These are phyloP conservation scores for Drosophila monieri DNA, from an alignment of 2,888 invertebrate species.

Conservation along the genomic window DNA sequence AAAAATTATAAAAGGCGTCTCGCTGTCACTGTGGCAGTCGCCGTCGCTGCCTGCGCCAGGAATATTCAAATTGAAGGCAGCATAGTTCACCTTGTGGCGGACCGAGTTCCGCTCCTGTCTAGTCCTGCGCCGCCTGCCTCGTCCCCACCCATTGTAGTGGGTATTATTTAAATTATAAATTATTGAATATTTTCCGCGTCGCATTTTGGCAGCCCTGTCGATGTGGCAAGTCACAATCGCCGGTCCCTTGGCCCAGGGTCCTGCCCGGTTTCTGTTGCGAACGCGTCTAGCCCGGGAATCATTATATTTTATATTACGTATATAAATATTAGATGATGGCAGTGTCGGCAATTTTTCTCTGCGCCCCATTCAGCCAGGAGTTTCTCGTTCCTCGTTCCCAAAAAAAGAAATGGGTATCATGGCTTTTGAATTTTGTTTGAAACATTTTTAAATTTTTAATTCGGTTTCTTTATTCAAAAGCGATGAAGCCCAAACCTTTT, in stretches of 20 bases:
- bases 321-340: constrained; percentile 78
- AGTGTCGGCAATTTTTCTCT: constrained; percentile 62
- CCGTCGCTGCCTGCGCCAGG: constrained; percentile 7
- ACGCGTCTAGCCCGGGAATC: constrained; percentile 43
- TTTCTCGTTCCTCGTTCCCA: not conserved
- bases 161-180: constrained; percentile 79
- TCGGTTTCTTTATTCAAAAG: not conserved
- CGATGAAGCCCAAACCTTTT: not conserved
- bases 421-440: constrained; percentile 1
- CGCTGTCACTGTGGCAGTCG: constrained; percentile 50
- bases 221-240: constrained; percentile 29
- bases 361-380: constrained; percentile 45
- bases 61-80: constrained; percentile 68
- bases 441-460: not conserved
- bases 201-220: constrained; percentile 49
- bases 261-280: not conserved
- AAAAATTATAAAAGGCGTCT: constrained; percentile 79
- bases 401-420: constrained; percentile 5
- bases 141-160: constrained; percentile 56
- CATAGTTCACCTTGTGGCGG: constrained; percentile 72
- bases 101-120: constrained; percentile 15
- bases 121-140: not conserved
- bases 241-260: constrained; percentile 13
- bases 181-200: constrained; percentile 76
- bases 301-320: constrained; percentile 76